Conservation (phyloP, 2,888 invertebrate genomes). For the Linyphia triangularis region DNA sequence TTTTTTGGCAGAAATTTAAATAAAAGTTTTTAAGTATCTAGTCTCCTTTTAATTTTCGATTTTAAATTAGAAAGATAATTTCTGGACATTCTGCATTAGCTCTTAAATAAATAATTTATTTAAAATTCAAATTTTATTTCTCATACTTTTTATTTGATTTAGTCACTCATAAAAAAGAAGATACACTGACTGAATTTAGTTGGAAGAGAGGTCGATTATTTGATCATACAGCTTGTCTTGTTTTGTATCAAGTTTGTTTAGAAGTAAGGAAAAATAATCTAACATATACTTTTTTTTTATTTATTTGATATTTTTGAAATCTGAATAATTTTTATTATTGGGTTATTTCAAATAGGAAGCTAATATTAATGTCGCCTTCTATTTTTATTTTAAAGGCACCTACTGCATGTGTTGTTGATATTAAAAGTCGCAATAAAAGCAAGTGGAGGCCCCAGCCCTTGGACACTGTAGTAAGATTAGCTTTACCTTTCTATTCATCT, state of each 20-base stretch:
- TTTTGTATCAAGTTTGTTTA: slow-evolving; percentile 88
- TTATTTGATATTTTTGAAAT: neutral
- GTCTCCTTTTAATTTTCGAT: too few relatives aligned
- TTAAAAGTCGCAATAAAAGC: slow-evolving; percentile 92
- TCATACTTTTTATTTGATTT: slow-evolving; percentile 77
- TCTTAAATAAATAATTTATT: too few relatives aligned
- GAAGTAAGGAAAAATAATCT: slow-evolving; percentile 78
- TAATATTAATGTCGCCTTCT: too few relatives aligned
- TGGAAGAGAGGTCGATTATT: slow-evolving; percentile 95
- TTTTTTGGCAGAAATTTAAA: too few relatives aligned
- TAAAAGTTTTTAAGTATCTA: too few relatives aligned
- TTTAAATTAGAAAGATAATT: too few relatives aligned
- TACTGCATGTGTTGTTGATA: slow-evolving; percentile 86
- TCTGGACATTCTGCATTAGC: too few relatives aligned
- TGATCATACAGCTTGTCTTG: slow-evolving; percentile 89
- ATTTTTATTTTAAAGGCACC: slow-evolving; percentile 85
- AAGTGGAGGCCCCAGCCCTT: slow-evolving; percentile 97
- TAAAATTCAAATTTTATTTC: too few relatives aligned
- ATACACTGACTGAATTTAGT: slow-evolving; percentile 89
- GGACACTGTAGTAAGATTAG: slow-evolving; percentile 91
- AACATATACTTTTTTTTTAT: too few relatives aligned
- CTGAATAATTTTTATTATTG: neutral
- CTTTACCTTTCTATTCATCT: too few relatives aligned
- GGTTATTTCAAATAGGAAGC: neutral
- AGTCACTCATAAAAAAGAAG: slow-evolving; percentile 88